Conservation (phyloP, 2,797 vertebrate genomes). For the Allobates femoralis region DNA sequence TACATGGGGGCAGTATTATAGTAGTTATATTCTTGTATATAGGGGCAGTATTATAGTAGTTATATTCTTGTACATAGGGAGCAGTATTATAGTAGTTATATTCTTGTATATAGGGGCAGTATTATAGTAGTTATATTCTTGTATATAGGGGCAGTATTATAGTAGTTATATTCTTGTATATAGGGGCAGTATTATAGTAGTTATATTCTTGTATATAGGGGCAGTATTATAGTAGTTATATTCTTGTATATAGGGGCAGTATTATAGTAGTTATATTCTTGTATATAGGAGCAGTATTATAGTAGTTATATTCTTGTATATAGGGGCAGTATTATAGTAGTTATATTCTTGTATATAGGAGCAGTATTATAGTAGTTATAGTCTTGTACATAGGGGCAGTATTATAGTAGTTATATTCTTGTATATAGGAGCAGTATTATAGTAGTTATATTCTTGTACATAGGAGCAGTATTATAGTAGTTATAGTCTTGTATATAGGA, state of each 20-base stretch:
- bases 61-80: constrained; percentile 1
- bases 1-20: not conserved
- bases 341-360: constrained; percentile 6
- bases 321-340: constrained; percentile 10
- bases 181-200: not conserved
- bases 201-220: constrained; percentile 1
- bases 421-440: not conserved
- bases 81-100: constrained; percentile 9
- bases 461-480: not conserved
- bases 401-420: not conserved
- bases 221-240: constrained; percentile 1
- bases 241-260: not conserved
- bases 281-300: constrained; percentile 4
- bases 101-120: not conserved
- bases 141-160: not conserved
- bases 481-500: too few relatives aligned
- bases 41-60: constrained; percentile 9
- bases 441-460: not conserved
- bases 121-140: constrained; percentile 7
- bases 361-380: constrained; percentile 15
- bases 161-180: not conserved
- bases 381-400: not conserved
- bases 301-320: constrained; percentile 20
- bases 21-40: constrained; percentile 1
- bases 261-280: constrained; percentile 12